Percentiles rank a stretch among this genome's conserved stretches.
These are phyloP conservation scores for Muricea muricata DNA, from an alignment of 92 coral and sea anemone species.

Conservation along the genomic window DNA sequence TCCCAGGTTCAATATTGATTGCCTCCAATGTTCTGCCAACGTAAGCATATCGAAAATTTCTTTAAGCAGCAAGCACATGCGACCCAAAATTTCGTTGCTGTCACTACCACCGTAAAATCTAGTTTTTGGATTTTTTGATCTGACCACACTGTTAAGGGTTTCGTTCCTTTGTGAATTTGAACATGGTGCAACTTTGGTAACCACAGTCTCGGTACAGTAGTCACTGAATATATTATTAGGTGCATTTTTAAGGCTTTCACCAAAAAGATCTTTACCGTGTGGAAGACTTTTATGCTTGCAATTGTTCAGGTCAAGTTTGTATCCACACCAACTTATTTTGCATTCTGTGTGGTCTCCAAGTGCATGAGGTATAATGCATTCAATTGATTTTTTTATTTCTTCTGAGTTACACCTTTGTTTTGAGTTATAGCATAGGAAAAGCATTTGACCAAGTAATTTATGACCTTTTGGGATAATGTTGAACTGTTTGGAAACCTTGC, in stretches of 20 bases:
- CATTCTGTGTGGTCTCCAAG: conserved; percentile 61
- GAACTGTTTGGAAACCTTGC: conserved; percentile 41
- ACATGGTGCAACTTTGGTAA: conserved; percentile 29
- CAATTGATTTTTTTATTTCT: conserved; percentile 30
- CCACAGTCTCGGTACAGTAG: conserved; percentile 24
- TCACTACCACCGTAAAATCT: conserved; percentile 66
- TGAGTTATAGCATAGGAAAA: conserved; percentile 61
- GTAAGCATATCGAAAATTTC: conserved; percentile 50
- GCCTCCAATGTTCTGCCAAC: conserved; percentile 50
- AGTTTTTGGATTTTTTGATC: conserved; percentile 53
- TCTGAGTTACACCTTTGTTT: conserved; percentile 54
- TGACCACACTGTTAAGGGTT: conserved; percentile 51
- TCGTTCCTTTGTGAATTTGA: conserved; percentile 47
- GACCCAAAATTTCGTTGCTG: conserved; percentile 52
- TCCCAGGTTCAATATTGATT: conserved; percentile 45
- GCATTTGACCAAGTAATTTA: conserved; percentile 42
- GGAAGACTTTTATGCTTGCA: conserved; percentile 52
- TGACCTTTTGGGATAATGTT: conserved; percentile 40
- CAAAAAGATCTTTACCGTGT: conserved; percentile 53
- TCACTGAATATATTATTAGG: conserved; percentile 21
- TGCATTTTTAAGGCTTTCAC: conserved; percentile 28
- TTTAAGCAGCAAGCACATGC: conserved; percentile 63
- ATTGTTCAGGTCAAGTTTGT: conserved; percentile 30
- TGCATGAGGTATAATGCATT: conserved; percentile 58
- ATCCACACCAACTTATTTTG: conserved; percentile 50